Conservation (phyloP, 1,140 invertebrate genomes). For the Camponotus vicinus region DNA sequence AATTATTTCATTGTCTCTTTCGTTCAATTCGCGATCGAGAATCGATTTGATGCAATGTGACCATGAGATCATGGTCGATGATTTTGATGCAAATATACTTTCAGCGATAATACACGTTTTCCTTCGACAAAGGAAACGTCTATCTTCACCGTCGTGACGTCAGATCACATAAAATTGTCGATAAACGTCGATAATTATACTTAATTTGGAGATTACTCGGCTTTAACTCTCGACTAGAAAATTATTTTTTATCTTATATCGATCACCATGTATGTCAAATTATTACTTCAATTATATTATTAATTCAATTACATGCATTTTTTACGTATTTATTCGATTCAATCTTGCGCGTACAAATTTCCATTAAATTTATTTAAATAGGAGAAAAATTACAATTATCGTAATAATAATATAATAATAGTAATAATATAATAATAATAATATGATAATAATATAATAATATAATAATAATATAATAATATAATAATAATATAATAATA, state of each 20-base stretch:
- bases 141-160: conserved; percentile 28
- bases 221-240: neutral
- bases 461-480: no score
- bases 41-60: neutral
- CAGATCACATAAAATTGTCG: neutral
- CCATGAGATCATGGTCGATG: neutral
- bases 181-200: neutral
- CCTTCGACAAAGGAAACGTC: neutral
- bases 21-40: neutral
- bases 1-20: neutral
- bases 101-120: neutral
- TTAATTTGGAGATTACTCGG: conserved; percentile 10
- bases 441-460: no score
- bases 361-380: neutral
- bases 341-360: neutral
- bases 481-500: no score
- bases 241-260: neutral
- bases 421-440: no score
- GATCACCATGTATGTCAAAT: neutral
- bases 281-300: no score
- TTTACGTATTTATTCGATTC: neutral
- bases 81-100: neutral
- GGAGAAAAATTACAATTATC: no score
- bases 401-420: no score
- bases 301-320: neutral